Conservation (phyloP, 2,797 vertebrate genomes). For the Phataginus tetradactyla region DNA sequence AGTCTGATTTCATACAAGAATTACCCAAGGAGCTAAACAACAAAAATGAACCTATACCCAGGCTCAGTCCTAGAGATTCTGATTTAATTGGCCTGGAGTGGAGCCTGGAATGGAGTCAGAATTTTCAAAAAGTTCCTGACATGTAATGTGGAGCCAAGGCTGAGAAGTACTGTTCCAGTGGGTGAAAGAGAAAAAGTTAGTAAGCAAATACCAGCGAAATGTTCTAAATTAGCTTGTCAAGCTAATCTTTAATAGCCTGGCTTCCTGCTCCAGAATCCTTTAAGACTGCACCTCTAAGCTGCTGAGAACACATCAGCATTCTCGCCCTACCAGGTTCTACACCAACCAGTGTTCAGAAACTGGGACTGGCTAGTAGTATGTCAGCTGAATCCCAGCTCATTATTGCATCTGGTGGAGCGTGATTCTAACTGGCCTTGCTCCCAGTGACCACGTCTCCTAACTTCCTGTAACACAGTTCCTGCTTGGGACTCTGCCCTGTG, state of each 20-base stretch:
- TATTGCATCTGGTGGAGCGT: background rate
- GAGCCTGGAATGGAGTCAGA: background rate
- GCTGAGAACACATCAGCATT: background rate
- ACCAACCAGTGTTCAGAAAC: background rate
- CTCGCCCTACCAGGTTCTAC: background rate
- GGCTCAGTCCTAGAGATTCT: background rate
- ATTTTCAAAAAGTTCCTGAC: background rate
- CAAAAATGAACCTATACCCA: background rate
- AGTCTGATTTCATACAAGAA: background rate
- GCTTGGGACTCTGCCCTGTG: background rate
- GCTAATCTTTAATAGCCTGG: background rate
- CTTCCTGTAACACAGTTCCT: background rate
- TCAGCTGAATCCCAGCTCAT: background rate
- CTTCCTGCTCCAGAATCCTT: conserved; percentile 2
- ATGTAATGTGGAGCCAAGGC: background rate
- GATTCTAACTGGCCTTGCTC: background rate
- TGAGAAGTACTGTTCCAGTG: background rate
- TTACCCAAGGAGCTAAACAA: background rate
- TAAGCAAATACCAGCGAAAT: background rate
- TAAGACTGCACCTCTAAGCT: background rate
- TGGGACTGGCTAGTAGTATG: background rate
- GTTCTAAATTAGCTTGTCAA: background rate
- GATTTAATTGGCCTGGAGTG: background rate
- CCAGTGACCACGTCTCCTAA: background rate
- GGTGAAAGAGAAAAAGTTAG: background rate